These are phyloP conservation scores for Microplitis demolitor DNA, from an alignment of 1,140 invertebrate species.

Conservation along the genomic window DNA sequence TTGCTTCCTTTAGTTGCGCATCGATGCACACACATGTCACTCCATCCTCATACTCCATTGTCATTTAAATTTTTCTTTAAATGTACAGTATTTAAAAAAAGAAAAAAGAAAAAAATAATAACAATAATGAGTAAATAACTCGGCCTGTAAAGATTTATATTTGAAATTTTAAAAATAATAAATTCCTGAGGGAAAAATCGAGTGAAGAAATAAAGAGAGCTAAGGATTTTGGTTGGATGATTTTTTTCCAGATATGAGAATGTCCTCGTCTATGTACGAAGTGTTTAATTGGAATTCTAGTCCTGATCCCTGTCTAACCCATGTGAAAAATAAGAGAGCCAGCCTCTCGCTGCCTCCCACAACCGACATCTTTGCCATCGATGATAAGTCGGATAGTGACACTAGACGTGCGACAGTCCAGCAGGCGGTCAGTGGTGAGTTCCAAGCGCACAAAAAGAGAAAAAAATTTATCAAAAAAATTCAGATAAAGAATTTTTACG, in stretches of 20 bases:
- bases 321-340: slow-evolving; percentile 60
- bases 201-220: slow-evolving; percentile 7
- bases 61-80: not conserved
- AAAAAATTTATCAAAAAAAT: not conserved
- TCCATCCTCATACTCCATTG: slow-evolving; percentile 23
- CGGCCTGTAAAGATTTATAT: too few relatives aligned
- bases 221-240: slow-evolving; percentile 38
- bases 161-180: not conserved
- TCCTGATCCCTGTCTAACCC: slow-evolving; percentile 58
- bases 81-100: too few relatives aligned
- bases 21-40: slow-evolving; percentile 32
- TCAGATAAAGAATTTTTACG: slow-evolving; percentile 16
- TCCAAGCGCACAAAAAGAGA: slow-evolving; percentile 23
- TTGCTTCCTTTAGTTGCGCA: slow-evolving; percentile 39
- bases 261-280: slow-evolving; percentile 77
- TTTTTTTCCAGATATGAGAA: slow-evolving; percentile 70
- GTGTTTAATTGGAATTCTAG: slow-evolving; percentile 73
- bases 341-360: slow-evolving; percentile 60
- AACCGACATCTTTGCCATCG: slow-evolving; percentile 62
- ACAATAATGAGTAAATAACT: too few relatives aligned
- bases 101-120: too few relatives aligned
- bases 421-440: slow-evolving; percentile 58
- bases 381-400: slow-evolving; percentile 59
- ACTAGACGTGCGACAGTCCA: slow-evolving; percentile 56
- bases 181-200: not conserved